Evolutionary conservation across 2,113 vertebrate genomes (phyloP), one percentile per base, ranked within the genome.

Genomic region (Camarhynchus parvulus): DNA sequence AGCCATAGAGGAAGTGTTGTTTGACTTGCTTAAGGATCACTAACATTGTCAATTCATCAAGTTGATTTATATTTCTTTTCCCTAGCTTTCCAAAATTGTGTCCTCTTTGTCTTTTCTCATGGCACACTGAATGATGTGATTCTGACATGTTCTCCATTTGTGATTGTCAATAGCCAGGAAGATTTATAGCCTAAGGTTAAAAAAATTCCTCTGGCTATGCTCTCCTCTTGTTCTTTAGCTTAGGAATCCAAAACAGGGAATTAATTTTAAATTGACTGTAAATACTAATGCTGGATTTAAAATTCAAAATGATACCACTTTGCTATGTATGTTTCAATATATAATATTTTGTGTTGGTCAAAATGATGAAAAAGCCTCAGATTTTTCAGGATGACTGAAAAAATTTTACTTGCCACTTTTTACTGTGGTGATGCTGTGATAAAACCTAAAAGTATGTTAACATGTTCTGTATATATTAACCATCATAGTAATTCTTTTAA

Each of bases 61-160:
- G 31, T n/a, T 95, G 89, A 96, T 92, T 94, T 86, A 81, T 92
- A 88, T 39, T 70, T 81, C 76, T 83, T 94, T 93, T 55, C 76
- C 44, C 33, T 17, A 81, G 73, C 61, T 77, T 67, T 90, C 59
- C 3, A 2, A 83, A 92, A 62, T 56, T 27, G 25, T 62, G 41
- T 86, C 30, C 59, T 87, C 63, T 86, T 88, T 55, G 39, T 33
- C 30, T 80, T 85, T 86, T 63, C 78, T 81, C 86, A 52, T 52
- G 64, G 33, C 81, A 83, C 0, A 15, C 35, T 81, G 42, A 88
- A 76, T 94, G 80, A 96, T 72, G 76, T 83, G 74, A 94, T 89
- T 87, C 92, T 92, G 89, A 74, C 52, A 16, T 47, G 49, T 58
- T 92, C 55, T 74, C 39, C 76, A 31, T 39, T 70, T 83, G 52